These are phyloP conservation scores for Parotia lawesii DNA, from an alignment of 2,113 vertebrate species.

Conservation along the genomic window DNA sequence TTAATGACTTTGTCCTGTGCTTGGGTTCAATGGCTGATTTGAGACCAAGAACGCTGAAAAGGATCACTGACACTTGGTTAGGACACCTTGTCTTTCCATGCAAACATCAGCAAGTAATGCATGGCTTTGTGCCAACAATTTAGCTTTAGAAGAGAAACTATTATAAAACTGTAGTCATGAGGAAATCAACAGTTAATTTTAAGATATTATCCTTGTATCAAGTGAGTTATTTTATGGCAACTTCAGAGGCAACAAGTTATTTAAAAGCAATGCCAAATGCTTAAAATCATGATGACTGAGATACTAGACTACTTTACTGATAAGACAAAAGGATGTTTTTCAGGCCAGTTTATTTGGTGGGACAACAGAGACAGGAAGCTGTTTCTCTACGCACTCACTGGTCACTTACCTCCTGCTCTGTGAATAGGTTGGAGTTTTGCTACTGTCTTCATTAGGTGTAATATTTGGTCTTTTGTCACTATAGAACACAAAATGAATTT, in stretches of 20 bases:
- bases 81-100: neutral
- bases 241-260: neutral
- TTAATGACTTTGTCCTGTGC: neutral
- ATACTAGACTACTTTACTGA: neutral
- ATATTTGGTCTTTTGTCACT: neutral
- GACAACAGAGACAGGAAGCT: neutral
- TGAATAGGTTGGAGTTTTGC: neutral
- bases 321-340: neutral
- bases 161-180: constrained; percentile 4
- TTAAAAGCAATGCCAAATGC: neutral
- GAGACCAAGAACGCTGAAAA: neutral
- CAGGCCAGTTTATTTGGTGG: neutral
- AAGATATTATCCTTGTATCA: neutral
- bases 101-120: neutral
- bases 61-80: neutral
- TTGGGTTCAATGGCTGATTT: neutral
- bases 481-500: neutral
- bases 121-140: constrained; percentile 1
- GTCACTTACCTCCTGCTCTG: neutral
- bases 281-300: neutral
- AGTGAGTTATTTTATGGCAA: constrained; percentile 19
- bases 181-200: constrained; percentile 10
- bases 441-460: neutral
- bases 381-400: neutral
- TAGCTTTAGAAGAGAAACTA: constrained; percentile 7